These are phyloP conservation scores for Botia almorhae DNA, from an alignment of 2,797 vertebrate genomes.

Conservation along the genomic window DNA sequence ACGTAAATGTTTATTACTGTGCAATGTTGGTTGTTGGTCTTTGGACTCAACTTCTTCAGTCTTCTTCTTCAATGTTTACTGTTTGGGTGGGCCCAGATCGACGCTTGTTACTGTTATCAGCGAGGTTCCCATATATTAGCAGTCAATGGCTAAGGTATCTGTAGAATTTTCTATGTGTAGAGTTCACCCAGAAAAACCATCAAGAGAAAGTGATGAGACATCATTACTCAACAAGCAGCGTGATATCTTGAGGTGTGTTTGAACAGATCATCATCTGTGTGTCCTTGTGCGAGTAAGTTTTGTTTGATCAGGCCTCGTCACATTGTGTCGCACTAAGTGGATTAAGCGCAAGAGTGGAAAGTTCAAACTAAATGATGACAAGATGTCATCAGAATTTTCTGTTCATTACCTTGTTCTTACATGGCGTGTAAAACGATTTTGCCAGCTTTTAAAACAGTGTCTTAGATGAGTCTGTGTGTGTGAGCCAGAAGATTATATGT, in stretches of 20 bases:
- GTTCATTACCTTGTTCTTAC: neutral
- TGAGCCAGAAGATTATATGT: slow-evolving; percentile 10
- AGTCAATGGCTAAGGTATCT: neutral
- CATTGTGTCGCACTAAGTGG: slow-evolving; percentile 39
- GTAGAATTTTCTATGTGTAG: neutral
- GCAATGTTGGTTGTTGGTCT: slow-evolving; percentile 39
- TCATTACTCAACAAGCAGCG: neutral
- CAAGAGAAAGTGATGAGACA: slow-evolving; percentile 28
- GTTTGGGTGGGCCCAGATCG: slow-evolving; percentile 68
- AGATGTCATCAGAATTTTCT: slow-evolving; percentile 29
- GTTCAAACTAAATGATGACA: slow-evolving; percentile 31
- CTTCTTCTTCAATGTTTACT: slow-evolving; percentile 66
- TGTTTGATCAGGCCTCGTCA: slow-evolving; percentile 41
- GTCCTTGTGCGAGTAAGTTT: neutral
- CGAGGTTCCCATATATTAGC: slow-evolving; percentile 6
- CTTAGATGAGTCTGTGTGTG: neutral
- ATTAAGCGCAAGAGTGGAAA: slow-evolving; percentile 27
- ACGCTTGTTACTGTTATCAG: slow-evolving; percentile 40
- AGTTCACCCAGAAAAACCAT: slow-evolving; percentile 4
- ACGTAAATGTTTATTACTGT: slow-evolving; percentile 19
- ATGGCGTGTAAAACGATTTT: neutral
- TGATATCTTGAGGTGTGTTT: slow-evolving; percentile 15
- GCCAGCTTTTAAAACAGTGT: neutral
- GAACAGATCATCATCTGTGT: slow-evolving; percentile 29
- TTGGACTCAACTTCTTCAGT: slow-evolving; percentile 54